Conservation (phyloP, 2,888 invertebrate genomes). For the Rambutsinella grinnellia region DNA sequence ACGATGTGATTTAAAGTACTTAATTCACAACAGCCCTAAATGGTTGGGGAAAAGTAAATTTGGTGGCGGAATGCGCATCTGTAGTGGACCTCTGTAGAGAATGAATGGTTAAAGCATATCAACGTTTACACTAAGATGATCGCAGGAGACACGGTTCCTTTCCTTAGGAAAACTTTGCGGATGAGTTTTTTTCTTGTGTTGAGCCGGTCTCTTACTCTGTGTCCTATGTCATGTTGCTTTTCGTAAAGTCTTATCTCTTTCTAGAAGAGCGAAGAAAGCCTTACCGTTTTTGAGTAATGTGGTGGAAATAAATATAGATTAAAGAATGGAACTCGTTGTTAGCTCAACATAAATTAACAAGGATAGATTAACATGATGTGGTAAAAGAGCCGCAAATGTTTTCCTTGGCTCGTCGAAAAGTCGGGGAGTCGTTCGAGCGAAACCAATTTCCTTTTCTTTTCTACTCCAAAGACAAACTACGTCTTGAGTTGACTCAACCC, state of each 20-base stretch:
- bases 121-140: slow-evolving; percentile 56
- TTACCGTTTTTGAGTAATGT: slow-evolving; percentile 54
- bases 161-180: slow-evolving; percentile 63
- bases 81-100: not conserved
- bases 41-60: not conserved
- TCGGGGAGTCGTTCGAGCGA: slow-evolving; percentile 66
- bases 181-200: slow-evolving; percentile 28
- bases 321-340: slow-evolving; percentile 66
- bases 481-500: no score
- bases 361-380: slow-evolving; percentile 67
- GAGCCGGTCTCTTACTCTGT: not conserved
- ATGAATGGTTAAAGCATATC: not conserved
- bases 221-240: no score
- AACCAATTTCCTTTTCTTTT: slow-evolving; percentile 67
- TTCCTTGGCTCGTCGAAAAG: slow-evolving; percentile 66
- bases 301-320: slow-evolving; percentile 67
- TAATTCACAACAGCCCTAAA: no score
- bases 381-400: slow-evolving; percentile 67
- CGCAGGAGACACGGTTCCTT: slow-evolving; percentile 67
- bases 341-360: slow-evolving; percentile 67
- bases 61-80: not conserved
- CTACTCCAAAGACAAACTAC: slow-evolving; percentile 65
- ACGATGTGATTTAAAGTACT: no score
- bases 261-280: slow-evolving; percentile 28
- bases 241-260: not conserved